Base-by-base conservation (phyloP, 2,888 invertebrate species). In the Drosophila rubida region DNA sequence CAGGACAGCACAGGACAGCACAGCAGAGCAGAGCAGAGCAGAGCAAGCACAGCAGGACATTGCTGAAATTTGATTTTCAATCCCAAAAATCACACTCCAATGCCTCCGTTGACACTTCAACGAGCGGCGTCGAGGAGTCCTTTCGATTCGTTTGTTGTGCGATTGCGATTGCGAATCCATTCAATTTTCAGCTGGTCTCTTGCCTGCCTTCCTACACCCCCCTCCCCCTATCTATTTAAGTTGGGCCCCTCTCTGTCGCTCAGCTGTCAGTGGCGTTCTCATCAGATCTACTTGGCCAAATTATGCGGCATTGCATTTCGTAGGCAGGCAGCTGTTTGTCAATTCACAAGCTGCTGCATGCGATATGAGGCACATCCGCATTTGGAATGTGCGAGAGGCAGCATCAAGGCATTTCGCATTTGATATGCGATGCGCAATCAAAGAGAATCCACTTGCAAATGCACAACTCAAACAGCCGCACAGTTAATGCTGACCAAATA, bases 21-120 rank as follows among this genome's bases (percentile, higher is more conserved):
- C 41, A 27, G 27, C 5, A 27, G 8, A 5, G 8, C 14, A n/a
- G n/a, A 25, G 45, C 35, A n/a, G 41, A 27, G 27, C 5, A 27
- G 8, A 5, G 8, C 14, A n/a, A n/a, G n/a, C n/a, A n/a, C n/a
- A n/a, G n/a, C 16, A 55, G 53, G 41, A 27, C 45, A 19, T 49
- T 42, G 59, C 53, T 54, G 51, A 63, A 77, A 78, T 74, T 77
- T 77, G 67, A 78, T 77, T 75, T 74, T 65, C 67, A 54, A 67
- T 67, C 42, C 55, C 63, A 73, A 77, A 75, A 74, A 71, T 72
- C 64, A 75, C 75, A 72, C 76, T 68, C 72, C 41, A 77, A 50
- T 76, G 73, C 77, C 27, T 76, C 54, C 65, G 73, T 76, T 77
- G 77, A 75, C 77, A 78, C 77, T 78, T 78, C 50, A 75, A 65